phyloP scores from a whole-genome alignment of 2,113 vertebrate species.

The Hypanus sabinus region DNA sequence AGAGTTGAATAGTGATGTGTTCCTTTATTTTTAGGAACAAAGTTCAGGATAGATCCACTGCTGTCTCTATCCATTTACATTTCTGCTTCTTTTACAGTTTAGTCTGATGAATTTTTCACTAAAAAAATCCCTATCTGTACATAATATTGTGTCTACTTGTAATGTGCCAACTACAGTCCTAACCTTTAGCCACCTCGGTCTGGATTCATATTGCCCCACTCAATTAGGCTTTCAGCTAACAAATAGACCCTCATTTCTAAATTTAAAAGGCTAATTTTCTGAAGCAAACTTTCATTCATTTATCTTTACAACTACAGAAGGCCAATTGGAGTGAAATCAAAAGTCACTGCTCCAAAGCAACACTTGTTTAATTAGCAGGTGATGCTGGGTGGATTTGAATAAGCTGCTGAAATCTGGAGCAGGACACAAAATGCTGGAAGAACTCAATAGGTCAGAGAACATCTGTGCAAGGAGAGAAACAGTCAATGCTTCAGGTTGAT shows the following conservation, averaged over 20 bases:
- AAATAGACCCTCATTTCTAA: neutral
- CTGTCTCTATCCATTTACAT: neutral
- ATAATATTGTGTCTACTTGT: conserved; percentile 21
- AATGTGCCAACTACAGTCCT: neutral
- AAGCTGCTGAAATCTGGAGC: too few species aligned
- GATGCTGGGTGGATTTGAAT: too few species aligned
- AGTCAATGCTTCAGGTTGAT: too few species aligned
- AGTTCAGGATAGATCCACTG: neutral
- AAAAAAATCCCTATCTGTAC: neutral
- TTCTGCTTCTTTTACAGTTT: conserved; percentile 25
- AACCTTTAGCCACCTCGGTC: neutral
- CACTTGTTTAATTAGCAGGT: too few species aligned
- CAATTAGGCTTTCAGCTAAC: neutral
- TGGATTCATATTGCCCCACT: neutral
- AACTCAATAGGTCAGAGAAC: too few species aligned
- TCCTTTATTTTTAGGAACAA: conserved; percentile 25
- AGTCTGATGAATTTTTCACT: neutral
- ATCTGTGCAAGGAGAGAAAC: too few species aligned
- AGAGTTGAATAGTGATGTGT: neutral
- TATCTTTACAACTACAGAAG: neutral
- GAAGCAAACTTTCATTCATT: neutral
- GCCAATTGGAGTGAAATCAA: neutral
- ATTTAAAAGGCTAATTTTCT: neutral
- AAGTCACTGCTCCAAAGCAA: neutral
- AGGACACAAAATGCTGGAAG: too few species aligned